Evolutionary conservation across 2,888 invertebrate genomes (phyloP).

Genomic region (Antheraea yamamai): DNA sequence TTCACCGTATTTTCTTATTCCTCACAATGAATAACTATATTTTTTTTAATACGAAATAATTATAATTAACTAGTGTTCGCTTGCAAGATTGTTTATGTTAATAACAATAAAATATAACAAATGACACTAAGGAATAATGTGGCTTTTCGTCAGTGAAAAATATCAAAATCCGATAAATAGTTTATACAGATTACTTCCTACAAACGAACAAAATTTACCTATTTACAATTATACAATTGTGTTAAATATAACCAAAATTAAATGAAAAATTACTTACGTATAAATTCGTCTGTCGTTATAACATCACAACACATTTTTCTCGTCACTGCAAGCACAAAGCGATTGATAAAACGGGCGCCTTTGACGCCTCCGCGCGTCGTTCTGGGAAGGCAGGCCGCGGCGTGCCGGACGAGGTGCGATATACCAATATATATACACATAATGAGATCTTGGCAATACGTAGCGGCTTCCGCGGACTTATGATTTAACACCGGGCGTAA

Average conservation of each 20-base stretch:
- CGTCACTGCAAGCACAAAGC: conserved; percentile 4
- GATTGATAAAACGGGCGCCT: conserved; percentile 33
- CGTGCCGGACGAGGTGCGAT: conserved; percentile 24
- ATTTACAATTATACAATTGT: no score
- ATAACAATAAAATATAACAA: no score
- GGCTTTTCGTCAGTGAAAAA: no score
- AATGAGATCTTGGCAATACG: conserved; percentile 22
- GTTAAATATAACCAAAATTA: not conserved
- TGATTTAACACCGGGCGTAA: not conserved
- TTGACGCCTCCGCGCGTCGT: conserved; percentile 43
- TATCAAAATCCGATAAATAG: no score
- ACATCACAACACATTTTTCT: conserved; percentile 4
- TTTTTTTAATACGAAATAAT: no score
- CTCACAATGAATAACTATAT: no score
- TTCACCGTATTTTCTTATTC: no score
- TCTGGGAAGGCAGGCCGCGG: conserved; percentile 32
- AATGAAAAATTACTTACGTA: not conserved
- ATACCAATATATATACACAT: conserved; percentile 27
- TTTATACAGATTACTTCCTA: no score
- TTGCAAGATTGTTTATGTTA: no score
- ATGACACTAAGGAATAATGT: no score
- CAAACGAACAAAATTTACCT: not conserved
- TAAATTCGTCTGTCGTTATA: not conserved
- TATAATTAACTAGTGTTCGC: no score
- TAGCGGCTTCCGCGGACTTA: not conserved